Evolutionary conservation across 1,140 invertebrate genomes (phyloP).

Genomic region (Orchesella cincta): DNA sequence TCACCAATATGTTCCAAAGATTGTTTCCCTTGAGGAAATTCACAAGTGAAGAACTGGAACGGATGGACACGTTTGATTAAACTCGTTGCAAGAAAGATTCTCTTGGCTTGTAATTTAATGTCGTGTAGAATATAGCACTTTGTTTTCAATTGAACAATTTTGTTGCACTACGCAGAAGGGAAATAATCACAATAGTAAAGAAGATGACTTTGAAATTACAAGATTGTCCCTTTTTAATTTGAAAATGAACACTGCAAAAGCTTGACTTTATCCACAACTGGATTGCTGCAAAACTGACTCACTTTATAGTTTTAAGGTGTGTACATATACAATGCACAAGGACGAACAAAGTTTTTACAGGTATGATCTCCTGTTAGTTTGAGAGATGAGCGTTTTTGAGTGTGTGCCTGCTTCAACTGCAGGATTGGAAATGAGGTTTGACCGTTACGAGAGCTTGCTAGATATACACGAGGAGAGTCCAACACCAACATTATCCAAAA

Average conservation of each 20-base stretch:
- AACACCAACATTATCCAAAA: neutral
- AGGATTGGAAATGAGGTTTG: slow-evolving; percentile 15
- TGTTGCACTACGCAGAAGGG: too few relatives aligned
- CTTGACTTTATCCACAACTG: neutral
- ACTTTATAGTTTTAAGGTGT: neutral
- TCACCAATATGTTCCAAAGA: too few relatives aligned
- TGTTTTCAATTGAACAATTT: too few relatives aligned
- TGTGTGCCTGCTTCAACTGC: slow-evolving; percentile 20
- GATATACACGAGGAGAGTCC: neutral
- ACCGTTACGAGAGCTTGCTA: neutral
- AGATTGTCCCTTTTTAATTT: neutral
- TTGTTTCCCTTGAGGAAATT: too few relatives aligned
- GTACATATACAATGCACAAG: neutral
- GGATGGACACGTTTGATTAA: too few relatives aligned
- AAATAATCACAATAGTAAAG: too few relatives aligned
- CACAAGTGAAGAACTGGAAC: too few relatives aligned
- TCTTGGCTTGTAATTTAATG: too few relatives aligned
- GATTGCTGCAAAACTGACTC: neutral
- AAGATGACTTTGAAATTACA: too few relatives aligned
- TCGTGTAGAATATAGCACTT: too few relatives aligned
- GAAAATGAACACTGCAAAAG: neutral
- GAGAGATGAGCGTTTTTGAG: neutral
- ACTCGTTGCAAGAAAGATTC: too few relatives aligned
- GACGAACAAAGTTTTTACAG: neutral
- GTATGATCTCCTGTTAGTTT: neutral